Conservation (phyloP, 2,113 vertebrate genomes). For the Burhinus bistriatus region DNA sequence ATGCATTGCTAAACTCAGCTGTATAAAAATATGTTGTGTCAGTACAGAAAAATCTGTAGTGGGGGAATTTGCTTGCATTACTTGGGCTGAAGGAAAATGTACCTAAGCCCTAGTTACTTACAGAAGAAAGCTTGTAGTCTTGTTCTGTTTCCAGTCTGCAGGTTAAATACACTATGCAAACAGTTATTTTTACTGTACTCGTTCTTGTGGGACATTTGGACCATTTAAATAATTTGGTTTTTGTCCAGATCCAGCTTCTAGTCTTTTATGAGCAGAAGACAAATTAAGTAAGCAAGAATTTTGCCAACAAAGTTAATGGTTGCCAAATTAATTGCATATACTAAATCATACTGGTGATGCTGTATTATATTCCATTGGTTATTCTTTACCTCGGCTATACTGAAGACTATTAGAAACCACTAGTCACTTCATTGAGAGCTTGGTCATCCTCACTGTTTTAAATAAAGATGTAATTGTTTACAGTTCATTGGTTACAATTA, state of each 20-base stretch:
- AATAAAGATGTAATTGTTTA: background rate
- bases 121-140: background rate
- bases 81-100: background rate
- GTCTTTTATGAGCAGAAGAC: background rate
- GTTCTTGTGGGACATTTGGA: background rate
- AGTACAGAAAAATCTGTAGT: slow-evolving; percentile 1
- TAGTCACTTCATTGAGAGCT: background rate
- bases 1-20: slow-evolving; percentile 12
- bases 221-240: background rate
- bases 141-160: background rate
- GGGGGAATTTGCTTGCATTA: background rate
- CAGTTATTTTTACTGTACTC: background rate
- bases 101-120: background rate
- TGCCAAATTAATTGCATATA: background rate
- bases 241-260: background rate
- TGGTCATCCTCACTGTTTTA: background rate
- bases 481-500: background rate
- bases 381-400: background rate
- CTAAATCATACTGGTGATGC: background rate
- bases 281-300: background rate
- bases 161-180: background rate
- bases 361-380: background rate
- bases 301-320: background rate
- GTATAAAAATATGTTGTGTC: slow-evolving; percentile 15
- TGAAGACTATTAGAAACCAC: background rate